Conservation (phyloP, 2,888 invertebrate genomes). For the Cotesia congregata region DNA sequence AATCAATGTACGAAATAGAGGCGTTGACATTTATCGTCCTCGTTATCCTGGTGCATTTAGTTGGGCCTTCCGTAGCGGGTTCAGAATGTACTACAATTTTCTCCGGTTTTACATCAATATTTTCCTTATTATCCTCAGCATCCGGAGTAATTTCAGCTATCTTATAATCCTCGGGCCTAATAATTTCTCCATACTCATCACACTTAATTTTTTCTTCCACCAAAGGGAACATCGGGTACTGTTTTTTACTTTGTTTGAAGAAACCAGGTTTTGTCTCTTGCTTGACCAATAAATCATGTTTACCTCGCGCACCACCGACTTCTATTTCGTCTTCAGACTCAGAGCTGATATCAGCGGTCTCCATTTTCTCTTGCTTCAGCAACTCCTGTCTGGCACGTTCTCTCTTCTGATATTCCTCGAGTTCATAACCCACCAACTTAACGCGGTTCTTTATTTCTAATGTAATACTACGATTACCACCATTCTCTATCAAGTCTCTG, state of each 20-base stretch:
- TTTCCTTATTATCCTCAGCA: slow-evolving; percentile 79
- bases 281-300: slow-evolving; percentile 91
- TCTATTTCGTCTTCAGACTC: slow-evolving; percentile 90
- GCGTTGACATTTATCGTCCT: slow-evolving; percentile 86
- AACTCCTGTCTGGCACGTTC: slow-evolving; percentile 74
- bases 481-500: slow-evolving; percentile 83
- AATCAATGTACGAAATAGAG: slow-evolving; percentile 93
- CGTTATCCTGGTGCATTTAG: slow-evolving; percentile 86
- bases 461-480: slow-evolving; percentile 80
- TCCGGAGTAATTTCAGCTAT: slow-evolving; percentile 81
- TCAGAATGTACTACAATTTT: slow-evolving; percentile 71
- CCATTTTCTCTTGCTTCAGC: slow-evolving; percentile 71
- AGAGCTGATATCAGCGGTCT: slow-evolving; percentile 80
- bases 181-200: slow-evolving; percentile 97
- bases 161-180: slow-evolving; percentile 92
- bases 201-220: slow-evolving; percentile 91
- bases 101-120: slow-evolving; percentile 77
- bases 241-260: slow-evolving; percentile 90
- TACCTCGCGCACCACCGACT: slow-evolving; percentile 81
- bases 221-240: slow-evolving; percentile 97
- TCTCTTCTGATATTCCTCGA: slow-evolving; percentile 81
- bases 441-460: slow-evolving; percentile 80
- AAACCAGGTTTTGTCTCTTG: slow-evolving; percentile 82
- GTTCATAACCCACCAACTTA: slow-evolving; percentile 82
- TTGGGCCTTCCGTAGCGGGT: slow-evolving; percentile 82